Conservation (phyloP, 2,888 invertebrate genomes). For the Sphinx pinastri region DNA sequence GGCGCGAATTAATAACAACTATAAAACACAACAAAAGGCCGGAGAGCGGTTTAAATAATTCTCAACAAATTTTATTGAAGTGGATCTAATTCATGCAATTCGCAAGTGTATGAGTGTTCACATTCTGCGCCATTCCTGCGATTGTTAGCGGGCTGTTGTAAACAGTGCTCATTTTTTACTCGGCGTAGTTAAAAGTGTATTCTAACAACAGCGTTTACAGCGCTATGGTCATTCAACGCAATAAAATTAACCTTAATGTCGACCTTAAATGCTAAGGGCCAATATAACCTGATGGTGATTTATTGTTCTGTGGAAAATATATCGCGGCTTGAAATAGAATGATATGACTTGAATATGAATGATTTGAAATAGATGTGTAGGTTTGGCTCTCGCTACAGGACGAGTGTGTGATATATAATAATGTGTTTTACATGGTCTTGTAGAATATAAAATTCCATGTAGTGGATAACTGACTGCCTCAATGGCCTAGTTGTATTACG, state of each 20-base stretch:
- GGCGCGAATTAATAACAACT: background rate
- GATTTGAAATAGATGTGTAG: no score
- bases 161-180: conserved; percentile 43
- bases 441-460: no score
- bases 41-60: background rate
- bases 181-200: conserved; percentile 41
- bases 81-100: conserved; percentile 26
- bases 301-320: conserved; percentile 34
- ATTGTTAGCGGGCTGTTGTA: conserved; percentile 45
- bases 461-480: no score
- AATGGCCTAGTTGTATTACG: no score
- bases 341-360: no score
- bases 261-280: conserved; percentile 39
- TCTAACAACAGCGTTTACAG: conserved; percentile 49
- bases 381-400: no score
- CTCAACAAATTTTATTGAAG: conserved; percentile 21
- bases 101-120: conserved; percentile 38
- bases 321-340: no score
- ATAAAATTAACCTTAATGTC: conserved; percentile 51
- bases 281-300: conserved; percentile 39
- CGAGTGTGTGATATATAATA: no score
- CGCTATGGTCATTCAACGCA: conserved; percentile 32
- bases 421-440: no score
- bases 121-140: conserved; percentile 43
- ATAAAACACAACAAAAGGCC: conserved; percentile 10